Conservation (phyloP, 2,888 invertebrate species). For the Cheilosia scutellata region DNA sequence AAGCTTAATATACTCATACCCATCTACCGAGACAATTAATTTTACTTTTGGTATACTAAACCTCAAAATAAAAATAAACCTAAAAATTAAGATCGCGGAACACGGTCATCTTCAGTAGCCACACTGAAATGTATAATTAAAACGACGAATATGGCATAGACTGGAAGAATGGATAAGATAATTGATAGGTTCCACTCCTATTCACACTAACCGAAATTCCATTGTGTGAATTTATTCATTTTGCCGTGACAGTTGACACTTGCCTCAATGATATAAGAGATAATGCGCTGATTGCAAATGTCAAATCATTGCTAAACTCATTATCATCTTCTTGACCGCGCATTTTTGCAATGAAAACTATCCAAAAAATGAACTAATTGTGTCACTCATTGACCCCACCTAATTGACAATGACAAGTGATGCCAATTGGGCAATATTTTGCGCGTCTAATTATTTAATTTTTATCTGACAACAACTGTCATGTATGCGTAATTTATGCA, state of each 20-base stretch:
- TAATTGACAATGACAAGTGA: constrained; percentile 10
- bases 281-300: constrained; percentile 4
- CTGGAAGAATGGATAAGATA: background rate
- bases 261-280: constrained; percentile 20
- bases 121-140: constrained; percentile 28
- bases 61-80: constrained; percentile 31
- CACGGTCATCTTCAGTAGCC: constrained; percentile 42
- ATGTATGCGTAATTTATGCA: constrained; percentile 23
- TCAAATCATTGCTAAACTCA: constrained; percentile 13
- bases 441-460: too few species aligned
- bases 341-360: constrained; percentile 8
- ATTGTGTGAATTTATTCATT: background rate
- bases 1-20: background rate
- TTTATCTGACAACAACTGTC: too few species aligned
- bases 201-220: background rate
- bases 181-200: constrained; percentile 19
- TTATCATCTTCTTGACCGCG: background rate
- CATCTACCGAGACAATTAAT: background rate
- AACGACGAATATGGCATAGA: constrained; percentile 13
- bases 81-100: constrained; percentile 29
- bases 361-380: constrained; percentile 6
- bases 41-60: constrained; percentile 4
- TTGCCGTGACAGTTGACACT: constrained; percentile 20
- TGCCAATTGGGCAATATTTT: constrained; percentile 17
- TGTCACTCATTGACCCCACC: constrained; percentile 10